phyloP scores from a whole-genome alignment of 2,888 invertebrate genomes.

The Cremastinae sp. region DNA sequence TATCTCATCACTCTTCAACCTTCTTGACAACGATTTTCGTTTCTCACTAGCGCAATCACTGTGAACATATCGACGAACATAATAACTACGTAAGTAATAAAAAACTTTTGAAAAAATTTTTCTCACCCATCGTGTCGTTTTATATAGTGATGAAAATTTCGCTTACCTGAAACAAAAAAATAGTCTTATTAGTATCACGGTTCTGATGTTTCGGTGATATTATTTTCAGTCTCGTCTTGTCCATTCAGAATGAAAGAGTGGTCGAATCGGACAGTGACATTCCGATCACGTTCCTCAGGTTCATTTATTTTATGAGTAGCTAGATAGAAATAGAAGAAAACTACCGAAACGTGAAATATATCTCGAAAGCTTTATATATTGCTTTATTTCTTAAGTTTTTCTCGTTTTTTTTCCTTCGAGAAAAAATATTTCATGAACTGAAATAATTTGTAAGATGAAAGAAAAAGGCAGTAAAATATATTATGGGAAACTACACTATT shows the following conservation, averaged over 20 bases:
- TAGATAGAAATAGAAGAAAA: conserved; percentile 60
- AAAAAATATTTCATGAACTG: too few species aligned
- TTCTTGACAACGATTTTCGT: too few species aligned
- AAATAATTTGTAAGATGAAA: too few species aligned
- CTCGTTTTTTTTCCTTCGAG: background rate
- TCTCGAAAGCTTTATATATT: conserved; percentile 49
- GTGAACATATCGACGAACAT: too few species aligned
- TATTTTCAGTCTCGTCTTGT: conserved; percentile 43
- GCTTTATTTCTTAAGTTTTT: conserved; percentile 45
- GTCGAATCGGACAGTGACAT: conserved; percentile 62
- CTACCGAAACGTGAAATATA: conserved; percentile 52
- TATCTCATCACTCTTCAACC: conserved; percentile 35
- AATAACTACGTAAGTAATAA: too few species aligned
- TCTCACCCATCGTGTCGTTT: too few species aligned
- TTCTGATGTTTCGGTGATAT: conserved; percentile 25
- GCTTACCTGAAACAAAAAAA: conserved; percentile 55
- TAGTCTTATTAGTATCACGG: conserved; percentile 44
- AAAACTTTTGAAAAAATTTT: too few species aligned
- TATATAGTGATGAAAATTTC: too few species aligned
- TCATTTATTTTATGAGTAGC: conserved; percentile 71
- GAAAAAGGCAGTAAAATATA: conserved; percentile 23
- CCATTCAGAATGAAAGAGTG: conserved; percentile 27
- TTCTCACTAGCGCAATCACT: too few species aligned
- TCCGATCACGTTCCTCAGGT: conserved; percentile 72
- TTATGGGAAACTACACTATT: too few species aligned